Evolutionary conservation across 92 coral and sea anemone genomes (phyloP).

Genomic region (Palythoa grandis): DNA sequence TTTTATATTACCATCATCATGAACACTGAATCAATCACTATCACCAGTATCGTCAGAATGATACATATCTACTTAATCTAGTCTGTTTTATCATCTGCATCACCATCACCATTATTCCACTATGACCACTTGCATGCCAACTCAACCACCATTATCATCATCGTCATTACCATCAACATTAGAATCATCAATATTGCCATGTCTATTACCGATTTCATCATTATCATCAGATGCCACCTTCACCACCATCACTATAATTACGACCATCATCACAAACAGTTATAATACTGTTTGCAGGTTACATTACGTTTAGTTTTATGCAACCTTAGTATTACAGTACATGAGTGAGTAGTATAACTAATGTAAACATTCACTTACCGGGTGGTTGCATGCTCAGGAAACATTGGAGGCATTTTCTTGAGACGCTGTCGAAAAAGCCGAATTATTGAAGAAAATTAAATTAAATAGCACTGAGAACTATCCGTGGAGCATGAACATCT

Average conservation of each 20-base stretch:
- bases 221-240: too few species aligned
- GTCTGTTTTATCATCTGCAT: not conserved
- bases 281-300: too few species aligned
- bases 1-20: too few species aligned
- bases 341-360: not conserved
- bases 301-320: too few species aligned
- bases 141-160: not conserved
- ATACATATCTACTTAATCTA: too few species aligned
- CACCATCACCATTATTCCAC: not conserved
- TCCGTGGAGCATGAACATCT: not conserved
- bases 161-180: too few species aligned
- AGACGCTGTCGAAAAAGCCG: conserved; percentile 59
- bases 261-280: too few species aligned
- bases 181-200: too few species aligned
- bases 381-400: conserved; percentile 91
- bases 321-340: not conserved
- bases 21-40: too few species aligned
- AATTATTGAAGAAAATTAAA: not conserved
- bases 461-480: not conserved
- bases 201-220: too few species aligned
- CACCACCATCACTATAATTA: too few species aligned
- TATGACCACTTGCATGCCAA: not conserved
- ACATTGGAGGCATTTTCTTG: conserved; percentile 93
- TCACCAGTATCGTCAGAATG: too few species aligned
- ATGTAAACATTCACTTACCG: conserved; percentile 51